Percentiles rank a stretch among this genome's conserved stretches.
Conservation (phyloP, 2,797 vertebrate species). For the Brachymystax lenok region DNA sequence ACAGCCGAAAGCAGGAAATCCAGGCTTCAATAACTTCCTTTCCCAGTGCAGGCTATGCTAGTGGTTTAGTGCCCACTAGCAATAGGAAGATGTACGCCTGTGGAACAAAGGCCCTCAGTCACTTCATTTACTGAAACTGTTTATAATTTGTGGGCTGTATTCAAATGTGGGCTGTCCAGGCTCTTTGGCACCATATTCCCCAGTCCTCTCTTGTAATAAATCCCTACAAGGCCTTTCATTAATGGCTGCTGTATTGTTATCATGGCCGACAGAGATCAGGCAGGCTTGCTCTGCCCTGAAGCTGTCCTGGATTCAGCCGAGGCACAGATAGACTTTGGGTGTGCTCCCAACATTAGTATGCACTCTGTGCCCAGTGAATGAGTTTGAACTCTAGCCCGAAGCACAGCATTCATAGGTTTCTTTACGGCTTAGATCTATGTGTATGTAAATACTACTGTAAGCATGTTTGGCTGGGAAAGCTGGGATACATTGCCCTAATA, state of each 20-base stretch:
- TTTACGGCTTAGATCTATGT: conserved; percentile 41
- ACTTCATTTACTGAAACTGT: conserved; percentile 85
- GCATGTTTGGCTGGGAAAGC: conserved; percentile 26
- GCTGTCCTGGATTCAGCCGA: conserved; percentile 67
- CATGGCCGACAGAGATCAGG: conserved; percentile 62
- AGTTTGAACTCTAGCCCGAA: conserved; percentile 57
- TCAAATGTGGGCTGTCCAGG: conserved; percentile 79
- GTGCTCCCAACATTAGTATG: conserved; percentile 65
- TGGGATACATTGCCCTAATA: conserved; percentile 22
- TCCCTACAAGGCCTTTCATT: conserved; percentile 71
- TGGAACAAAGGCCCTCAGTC: conserved; percentile 85
- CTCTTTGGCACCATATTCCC: conserved; percentile 65
- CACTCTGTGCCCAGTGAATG: conserved; percentile 51
- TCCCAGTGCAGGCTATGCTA: conserved; percentile 81
- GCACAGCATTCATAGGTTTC: conserved; percentile 39
- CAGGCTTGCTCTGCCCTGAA: conserved; percentile 58
- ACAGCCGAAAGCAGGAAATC: conserved; percentile 93
- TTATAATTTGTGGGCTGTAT: conserved; percentile 88
- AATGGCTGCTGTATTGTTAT: conserved; percentile 70
- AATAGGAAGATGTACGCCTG: conserved; percentile 81
- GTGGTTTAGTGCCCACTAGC: conserved; percentile 81
- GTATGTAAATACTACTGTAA: conserved; percentile 38
- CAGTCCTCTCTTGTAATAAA: conserved; percentile 69
- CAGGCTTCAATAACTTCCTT: conserved; percentile 97
- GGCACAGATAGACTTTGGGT: conserved; percentile 49